Evolutionary conservation across 2,888 invertebrate genomes (phyloP).

Genomic region (Polyommatus iphigenia): DNA sequence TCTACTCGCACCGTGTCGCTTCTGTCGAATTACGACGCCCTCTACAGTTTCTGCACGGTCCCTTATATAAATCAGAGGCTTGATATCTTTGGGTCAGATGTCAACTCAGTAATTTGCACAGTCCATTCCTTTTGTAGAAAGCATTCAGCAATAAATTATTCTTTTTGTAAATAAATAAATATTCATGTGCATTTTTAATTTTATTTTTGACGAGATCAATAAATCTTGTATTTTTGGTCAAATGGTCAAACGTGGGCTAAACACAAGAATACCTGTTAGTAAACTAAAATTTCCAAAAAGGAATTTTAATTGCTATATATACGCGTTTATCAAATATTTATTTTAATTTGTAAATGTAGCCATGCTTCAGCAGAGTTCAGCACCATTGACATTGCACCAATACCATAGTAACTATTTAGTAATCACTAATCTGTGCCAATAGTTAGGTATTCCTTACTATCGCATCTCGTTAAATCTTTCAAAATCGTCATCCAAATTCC

Average conservation of each 20-base stretch:
- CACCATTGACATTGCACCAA: too few species aligned
- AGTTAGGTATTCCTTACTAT: too few species aligned
- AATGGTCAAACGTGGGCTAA: slow-evolving; percentile 7
- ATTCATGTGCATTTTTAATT: background rate
- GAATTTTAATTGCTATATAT: background rate
- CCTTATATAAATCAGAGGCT: slow-evolving; percentile 16
- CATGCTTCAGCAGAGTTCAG: background rate
- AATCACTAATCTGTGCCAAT: too few species aligned
- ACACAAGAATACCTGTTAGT: background rate
- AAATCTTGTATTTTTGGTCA: background rate
- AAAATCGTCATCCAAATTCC: too few species aligned
- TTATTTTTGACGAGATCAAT: background rate
- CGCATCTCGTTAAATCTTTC: too few species aligned
- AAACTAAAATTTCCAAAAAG: background rate
- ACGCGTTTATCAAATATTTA: background rate
- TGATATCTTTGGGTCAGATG: slow-evolving; percentile 12
- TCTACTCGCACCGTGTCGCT: too few species aligned
- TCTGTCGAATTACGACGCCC: too few species aligned
- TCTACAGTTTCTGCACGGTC: too few species aligned
- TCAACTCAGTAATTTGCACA: slow-evolving; percentile 9
- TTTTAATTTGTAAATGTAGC: background rate
- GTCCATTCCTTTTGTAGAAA: slow-evolving; percentile 19
- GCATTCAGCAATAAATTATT: slow-evolving; percentile 17
- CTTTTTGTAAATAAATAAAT: background rate
- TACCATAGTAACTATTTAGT: too few species aligned